Evolutionary conservation across 2,797 vertebrate genomes (phyloP).

Genomic region (Diglossa cyanea): DNA sequence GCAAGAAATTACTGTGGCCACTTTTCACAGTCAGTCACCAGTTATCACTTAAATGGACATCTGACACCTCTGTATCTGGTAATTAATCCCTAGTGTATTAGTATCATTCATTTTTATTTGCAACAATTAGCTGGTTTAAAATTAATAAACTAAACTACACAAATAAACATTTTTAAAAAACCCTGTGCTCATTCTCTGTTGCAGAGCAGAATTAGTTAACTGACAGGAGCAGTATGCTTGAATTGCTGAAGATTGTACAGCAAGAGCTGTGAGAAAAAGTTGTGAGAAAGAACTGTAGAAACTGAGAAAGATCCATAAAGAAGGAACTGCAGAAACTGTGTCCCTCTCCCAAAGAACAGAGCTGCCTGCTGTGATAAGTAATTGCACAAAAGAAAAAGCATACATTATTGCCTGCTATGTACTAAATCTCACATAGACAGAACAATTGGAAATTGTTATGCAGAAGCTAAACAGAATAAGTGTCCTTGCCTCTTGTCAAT

Average conservation of each 20-base stretch:
- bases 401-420: too few species aligned
- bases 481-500: not conserved
- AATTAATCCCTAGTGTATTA: not conserved
- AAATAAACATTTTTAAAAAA: not conserved
- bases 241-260: not conserved
- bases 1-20: not conserved
- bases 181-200: fast-evolving
- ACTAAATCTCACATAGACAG: not conserved
- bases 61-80: not conserved
- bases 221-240: fast-evolving
- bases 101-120: not conserved
- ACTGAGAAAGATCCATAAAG: not conserved
- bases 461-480: not conserved
- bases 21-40: not conserved
- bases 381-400: not conserved
- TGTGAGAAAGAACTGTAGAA: not conserved
- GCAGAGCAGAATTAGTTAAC: not conserved
- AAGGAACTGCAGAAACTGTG: not conserved
- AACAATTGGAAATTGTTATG: not conserved
- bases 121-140: not conserved
- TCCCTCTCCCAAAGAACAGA: not conserved
- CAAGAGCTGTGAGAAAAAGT: not conserved
- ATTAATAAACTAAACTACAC: not conserved
- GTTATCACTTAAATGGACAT: not conserved
- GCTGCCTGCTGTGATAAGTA: not conserved